Evolutionary conservation across 2,888 invertebrate genomes (phyloP).

Genomic region (Megaustenia siamemsis): DNA sequence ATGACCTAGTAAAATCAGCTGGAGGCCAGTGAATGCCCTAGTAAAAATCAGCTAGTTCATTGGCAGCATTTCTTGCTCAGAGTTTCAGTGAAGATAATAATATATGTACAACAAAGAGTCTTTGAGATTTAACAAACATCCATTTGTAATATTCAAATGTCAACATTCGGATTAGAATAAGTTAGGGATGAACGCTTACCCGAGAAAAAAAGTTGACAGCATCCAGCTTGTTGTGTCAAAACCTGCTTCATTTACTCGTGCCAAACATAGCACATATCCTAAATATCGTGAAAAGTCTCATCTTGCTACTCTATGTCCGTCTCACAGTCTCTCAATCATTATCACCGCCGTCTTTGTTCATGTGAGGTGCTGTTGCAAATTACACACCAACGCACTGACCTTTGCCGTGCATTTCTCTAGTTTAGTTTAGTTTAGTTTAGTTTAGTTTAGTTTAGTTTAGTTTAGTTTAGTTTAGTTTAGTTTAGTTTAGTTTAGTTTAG

Average conservation of each 20-base stretch:
- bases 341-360: not conserved
- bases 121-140: no score
- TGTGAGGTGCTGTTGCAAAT: not conserved
- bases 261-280: not conserved
- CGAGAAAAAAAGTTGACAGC: slow-evolving; percentile 44
- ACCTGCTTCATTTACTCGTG: not conserved
- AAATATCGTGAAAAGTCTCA: not conserved
- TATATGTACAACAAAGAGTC: no score
- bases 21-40: no score
- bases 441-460: not conserved
- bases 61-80: no score
- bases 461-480: no score
- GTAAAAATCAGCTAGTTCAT: no score
- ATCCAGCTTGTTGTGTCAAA: slow-evolving; percentile 40
- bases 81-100: no score
- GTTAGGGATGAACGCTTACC: not conserved
- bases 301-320: not conserved
- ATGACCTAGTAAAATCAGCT: no score
- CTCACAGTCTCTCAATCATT: not conserved
- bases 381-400: not conserved
- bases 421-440: not conserved
- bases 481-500: no score
- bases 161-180: no score
- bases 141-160: no score
- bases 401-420: not conserved